Base-by-base conservation (phyloP, 2,888 invertebrate species). In the Calameuta idolon region DNA sequence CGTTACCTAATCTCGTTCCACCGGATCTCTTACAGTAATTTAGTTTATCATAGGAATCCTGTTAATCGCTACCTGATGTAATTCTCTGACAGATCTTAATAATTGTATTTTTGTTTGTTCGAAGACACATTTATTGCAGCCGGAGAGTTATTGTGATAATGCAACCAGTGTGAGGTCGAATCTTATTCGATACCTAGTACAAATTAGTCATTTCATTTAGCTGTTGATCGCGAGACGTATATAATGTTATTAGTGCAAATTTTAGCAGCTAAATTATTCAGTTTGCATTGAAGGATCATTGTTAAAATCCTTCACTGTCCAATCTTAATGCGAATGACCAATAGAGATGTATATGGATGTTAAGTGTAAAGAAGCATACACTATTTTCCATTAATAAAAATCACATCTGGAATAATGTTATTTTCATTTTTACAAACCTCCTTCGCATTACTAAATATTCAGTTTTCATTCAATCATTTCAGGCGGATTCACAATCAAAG, bases 1-100 rank as follows among this genome's bases (percentile, higher is more conserved):
- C 85, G n/a, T 77, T 90, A 73, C 87, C 89, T 31, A 79, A 81
- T 69, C 81, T 81, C 34, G 77, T 89, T 73, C 87, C 89, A 15
- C 79, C 81, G 4, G 86, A 89, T 69, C 83, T 89, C 74, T 76
- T 86, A 74, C 81, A 83, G 69, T 85, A 81, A 80, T 74, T 68
- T 34, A 33, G n/a, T 35, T 74, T 11, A 12, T 35, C 30, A 71
- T 31, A 71, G 30, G n/a, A 71, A 71, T 71, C 31, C 40, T 40
- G 40, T 40, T 40, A 40, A 40, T 40, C 15, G 40, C 15, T 40
- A 40, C 40, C 40, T 40, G 40, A 40, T 40, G 15, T 40, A 40
- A 40, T 40, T 40, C 40, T 40, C 40, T 40, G 40, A 40, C 15
- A 12, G 40, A 40, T 15, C 15, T 23, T 40, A 40, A 40, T 15